Evolutionary conservation across 1,140 invertebrate species (phyloP), one percentile per base, ranked within the genome.

Genomic region (Lucilia cuprina): DNA sequence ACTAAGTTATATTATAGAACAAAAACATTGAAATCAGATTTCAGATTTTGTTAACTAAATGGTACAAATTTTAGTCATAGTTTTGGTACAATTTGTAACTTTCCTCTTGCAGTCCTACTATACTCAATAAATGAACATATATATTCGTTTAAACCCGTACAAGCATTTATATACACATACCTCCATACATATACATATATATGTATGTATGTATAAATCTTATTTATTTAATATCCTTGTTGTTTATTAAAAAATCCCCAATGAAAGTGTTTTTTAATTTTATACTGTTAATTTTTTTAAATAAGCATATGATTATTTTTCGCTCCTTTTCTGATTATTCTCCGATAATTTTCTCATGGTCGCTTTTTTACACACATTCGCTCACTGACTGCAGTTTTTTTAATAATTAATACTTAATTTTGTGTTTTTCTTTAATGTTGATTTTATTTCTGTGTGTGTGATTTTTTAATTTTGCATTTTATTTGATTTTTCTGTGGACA

Each of bases 231-330:
- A 70, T 70, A 70, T 70, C 65, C 65, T 70, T 70, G 65, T 21
- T 70, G 65, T 70, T 70, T 70, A 70, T 70, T 70, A 70, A 9
- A 70, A 19, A 70, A 70, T 70, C 19, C n/a, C 19, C 65, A 70
- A 30, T 70, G 65, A 70, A 70, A 70, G 65, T 70, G 65, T 70
- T 70, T 70, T n/a, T 70, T 70, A 70, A 70, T 70, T 70, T 70
- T 70, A 70, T 70, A 70, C 65, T 70, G 65, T 70, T 70, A 70
- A 70, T 70, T 21, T 70, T 70, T 30, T 25, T 70, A 70, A 70
- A 70, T 70, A 70, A 70, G 65, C 65, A 21, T 70, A 70, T 70
- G 21, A 70, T 70, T 70, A 70, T 70, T 70, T 70, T 70, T 55
- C 12, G 4, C 50, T 55, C 17, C 65, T 21, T 19, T 70, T 70